Base-by-base conservation (phyloP, 1,140 invertebrate genomes). In the Lordiphosa stackelbergi region DNA sequence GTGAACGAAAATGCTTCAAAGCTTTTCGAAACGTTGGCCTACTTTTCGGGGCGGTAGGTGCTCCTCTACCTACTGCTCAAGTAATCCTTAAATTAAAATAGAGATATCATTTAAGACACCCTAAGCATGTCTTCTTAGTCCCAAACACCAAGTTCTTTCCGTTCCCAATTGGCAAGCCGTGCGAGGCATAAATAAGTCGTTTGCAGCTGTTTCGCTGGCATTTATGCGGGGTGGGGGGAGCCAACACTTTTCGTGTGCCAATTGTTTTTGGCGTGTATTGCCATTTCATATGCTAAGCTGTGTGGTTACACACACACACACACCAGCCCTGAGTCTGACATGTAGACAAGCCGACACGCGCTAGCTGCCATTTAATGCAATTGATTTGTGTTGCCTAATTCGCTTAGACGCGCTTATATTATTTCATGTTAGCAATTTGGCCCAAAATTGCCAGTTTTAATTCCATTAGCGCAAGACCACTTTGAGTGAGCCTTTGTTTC, bases 361-460 rank as follows among this genome's bases (percentile, higher is more conserved):
- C 65, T 77, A 66, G 65, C 69, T 81, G 62, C 64, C 75, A 59
- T 57, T 65, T 83, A 72, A 83, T 83, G 68, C 77, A 81, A 81
- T 81, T 81, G 68, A 81, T 81, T 83, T 81, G 75, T 74, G 77
- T 63, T 59, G 47, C 53, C 71, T 75, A 74, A 75, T 81, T 78
- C 65, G 69, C 61, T 79, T 69, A 56, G 64, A 61, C 55, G 55
- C 41, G 74, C 54, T 68, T 58, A 19, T 53, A 69, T 69, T 66
- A 69, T 70, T 57, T 45, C 53, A 54, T 24, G 22, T 24, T 69
- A 77, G 52, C 59, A 72, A 63, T 73, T 55, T 73, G 56, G 38
- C 35, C 57, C 52, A 51, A 77, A 77, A 84, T 85, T 69, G 73
- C 49, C 79, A 75, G 73, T 84, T 79, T 85, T 85, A 85, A 85